phyloP scores from a whole-genome alignment of 1,140 invertebrate species.

The Musca domestica region DNA sequence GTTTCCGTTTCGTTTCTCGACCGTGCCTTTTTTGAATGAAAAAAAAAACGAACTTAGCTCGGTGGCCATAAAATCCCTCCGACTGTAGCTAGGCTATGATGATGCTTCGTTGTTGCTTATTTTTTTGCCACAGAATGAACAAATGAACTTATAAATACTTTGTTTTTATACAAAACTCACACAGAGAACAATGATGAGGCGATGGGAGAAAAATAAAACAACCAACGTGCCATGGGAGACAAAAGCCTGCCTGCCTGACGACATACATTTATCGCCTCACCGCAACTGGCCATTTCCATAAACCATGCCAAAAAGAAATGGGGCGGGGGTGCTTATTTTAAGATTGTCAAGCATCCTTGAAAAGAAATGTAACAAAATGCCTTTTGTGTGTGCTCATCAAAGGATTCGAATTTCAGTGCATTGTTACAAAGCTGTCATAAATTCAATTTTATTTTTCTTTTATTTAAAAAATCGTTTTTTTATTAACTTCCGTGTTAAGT shows the following conservation, averaged over 20 bases:
- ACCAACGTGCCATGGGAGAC: too few species aligned
- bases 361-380: slow-evolving; percentile 8
- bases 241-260: not conserved
- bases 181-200: not conserved
- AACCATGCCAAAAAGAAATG: not conserved
- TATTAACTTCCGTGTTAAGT: slow-evolving; percentile 14
- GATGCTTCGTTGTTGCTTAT: not conserved
- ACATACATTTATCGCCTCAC: not conserved
- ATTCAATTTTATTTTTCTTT: too few species aligned
- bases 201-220: too few species aligned
- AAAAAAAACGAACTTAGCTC: too few species aligned
- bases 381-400: slow-evolving; percentile 3
- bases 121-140: slow-evolving; percentile 9
- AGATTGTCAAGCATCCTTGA: slow-evolving; percentile 12
- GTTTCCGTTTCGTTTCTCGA: slow-evolving; percentile 2
- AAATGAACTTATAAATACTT: slow-evolving; percentile 21
- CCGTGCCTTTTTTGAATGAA: too few species aligned
- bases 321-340: not conserved
- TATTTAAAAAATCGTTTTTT: not conserved
- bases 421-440: too few species aligned
- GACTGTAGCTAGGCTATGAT: not conserved
- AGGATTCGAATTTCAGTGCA: not conserved
- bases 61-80: too few species aligned
- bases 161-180: not conserved
- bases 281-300: not conserved